These are phyloP conservation scores for Alligator mississippiensis DNA, from an alignment of 2,113 vertebrate genomes.

Conservation along the genomic window DNA sequence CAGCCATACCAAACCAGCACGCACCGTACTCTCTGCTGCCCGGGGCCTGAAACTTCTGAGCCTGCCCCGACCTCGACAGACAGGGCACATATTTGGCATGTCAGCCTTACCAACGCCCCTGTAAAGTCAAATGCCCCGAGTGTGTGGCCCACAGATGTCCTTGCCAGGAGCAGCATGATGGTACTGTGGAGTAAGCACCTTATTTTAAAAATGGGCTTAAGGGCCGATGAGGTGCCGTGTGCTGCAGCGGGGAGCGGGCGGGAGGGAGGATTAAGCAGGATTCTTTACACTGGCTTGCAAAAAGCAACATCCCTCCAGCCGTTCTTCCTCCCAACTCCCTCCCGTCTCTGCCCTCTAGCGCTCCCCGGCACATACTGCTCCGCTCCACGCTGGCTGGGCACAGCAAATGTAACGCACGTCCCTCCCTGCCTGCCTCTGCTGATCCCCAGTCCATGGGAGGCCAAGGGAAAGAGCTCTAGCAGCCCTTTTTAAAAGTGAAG, in stretches of 20 bases:
- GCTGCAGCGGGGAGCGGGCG: not conserved
- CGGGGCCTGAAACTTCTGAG: not conserved
- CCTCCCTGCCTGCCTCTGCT: too few species aligned
- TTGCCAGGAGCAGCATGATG: not conserved
- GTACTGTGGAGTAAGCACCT: conserved; percentile 12
- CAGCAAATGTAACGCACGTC: too few species aligned
- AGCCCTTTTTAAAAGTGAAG: not conserved
- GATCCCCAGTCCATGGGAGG: not conserved
- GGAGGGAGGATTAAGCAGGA: not conserved
- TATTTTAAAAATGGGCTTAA: conserved; percentile 10
- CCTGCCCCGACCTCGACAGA: not conserved
- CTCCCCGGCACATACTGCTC: not conserved
- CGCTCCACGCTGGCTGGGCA: not conserved
- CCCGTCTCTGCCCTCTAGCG: not conserved
- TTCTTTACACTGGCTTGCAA: not conserved
- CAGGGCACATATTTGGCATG: not conserved
- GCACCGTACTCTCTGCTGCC: not conserved
- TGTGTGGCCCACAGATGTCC: not conserved
- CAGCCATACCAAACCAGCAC: not conserved
- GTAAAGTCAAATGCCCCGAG: not conserved
- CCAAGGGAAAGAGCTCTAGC: not conserved
- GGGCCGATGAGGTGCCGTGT: not conserved
- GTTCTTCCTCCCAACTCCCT: not conserved
- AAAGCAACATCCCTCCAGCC: not conserved
- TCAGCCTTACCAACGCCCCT: not conserved